These are phyloP conservation scores for Esox lucius DNA, from an alignment of 2,797 vertebrate genomes.

Conservation along the genomic window DNA sequence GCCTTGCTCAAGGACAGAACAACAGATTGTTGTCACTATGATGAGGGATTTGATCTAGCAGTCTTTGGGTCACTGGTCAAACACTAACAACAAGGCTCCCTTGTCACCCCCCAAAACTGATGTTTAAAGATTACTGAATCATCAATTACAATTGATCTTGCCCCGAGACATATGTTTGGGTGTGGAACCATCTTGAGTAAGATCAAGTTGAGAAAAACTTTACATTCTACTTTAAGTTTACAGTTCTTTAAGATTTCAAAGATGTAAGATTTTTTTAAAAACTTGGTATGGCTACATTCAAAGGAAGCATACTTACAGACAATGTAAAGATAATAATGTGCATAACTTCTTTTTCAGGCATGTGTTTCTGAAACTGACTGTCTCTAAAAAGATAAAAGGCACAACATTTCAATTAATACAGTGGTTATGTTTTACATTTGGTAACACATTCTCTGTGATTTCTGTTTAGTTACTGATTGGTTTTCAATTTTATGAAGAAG, in stretches of 20 bases:
- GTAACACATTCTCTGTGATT: constrained; percentile 25
- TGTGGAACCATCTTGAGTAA: too few species aligned
- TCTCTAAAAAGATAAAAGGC: constrained; percentile 6
- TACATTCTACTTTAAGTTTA: too few species aligned
- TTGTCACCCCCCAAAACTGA: too few species aligned
- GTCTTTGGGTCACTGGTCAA: too few species aligned
- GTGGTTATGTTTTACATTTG: constrained; percentile 2
- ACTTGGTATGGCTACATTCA: neutral
- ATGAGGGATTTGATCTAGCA: too few species aligned
- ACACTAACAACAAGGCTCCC: too few species aligned
- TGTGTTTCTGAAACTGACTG: constrained; percentile 44
- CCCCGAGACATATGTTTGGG: too few species aligned
- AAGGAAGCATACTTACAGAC: constrained; percentile 52
- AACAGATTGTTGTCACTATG: too few species aligned
- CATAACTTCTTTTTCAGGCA: constrained; percentile 41
- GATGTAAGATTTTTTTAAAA: neutral
- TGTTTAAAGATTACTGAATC: too few species aligned
- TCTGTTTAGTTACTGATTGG: constrained; percentile 55
- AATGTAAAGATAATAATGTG: constrained; percentile 38
- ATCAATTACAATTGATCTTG: too few species aligned
- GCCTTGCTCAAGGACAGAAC: too few species aligned
- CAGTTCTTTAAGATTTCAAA: neutral
- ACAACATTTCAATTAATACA: constrained; percentile 36
- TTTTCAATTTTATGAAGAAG: neutral
- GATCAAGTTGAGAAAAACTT: too few species aligned